phyloP scores from a whole-genome alignment of 2,113 vertebrate genomes.

The Lethenteron camtschaticum region DNA sequence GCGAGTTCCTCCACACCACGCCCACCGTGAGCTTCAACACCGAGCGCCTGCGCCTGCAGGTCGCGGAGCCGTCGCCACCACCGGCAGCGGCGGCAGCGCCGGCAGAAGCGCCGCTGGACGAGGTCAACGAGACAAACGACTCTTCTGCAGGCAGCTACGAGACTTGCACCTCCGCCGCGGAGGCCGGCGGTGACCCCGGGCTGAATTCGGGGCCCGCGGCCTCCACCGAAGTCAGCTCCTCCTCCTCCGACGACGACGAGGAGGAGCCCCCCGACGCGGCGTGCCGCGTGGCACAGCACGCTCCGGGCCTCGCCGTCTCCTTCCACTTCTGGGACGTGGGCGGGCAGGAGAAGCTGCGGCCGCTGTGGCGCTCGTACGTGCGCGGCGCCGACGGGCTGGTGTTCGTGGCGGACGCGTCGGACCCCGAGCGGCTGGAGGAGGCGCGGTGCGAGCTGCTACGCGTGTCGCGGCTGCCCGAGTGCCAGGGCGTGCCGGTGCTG shows the following conservation, averaged over 20 bases:
- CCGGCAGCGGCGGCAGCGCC: no score
- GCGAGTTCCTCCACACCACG: conserved; percentile 59
- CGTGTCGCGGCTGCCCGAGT: conserved; percentile 50
- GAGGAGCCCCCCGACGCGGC: conserved; percentile 19
- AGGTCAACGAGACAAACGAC: no score
- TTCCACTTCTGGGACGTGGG: conserved; percentile 78
- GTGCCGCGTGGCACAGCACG: no score
- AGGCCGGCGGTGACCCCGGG: no score
- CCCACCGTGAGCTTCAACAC: conserved; percentile 73
- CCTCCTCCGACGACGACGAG: background rate
- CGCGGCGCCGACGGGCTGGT: conserved; percentile 54
- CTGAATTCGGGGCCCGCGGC: no score
- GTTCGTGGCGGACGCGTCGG: conserved; percentile 56
- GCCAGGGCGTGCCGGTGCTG: conserved; percentile 53
- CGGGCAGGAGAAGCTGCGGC: conserved; percentile 62
- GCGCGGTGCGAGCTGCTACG: conserved; percentile 57
- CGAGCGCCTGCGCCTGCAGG: conserved; percentile 25
- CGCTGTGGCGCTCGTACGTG: conserved; percentile 64
- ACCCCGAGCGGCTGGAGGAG: conserved; percentile 55
- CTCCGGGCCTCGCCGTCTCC: conserved; percentile 19
- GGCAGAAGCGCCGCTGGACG: no score
- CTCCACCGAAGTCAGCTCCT: conserved; percentile 27
- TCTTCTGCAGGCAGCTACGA: no score
- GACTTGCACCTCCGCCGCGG: no score
- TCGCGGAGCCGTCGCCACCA: no score